phyloP scores from a whole-genome alignment of 92 coral and sea anemone species.

The Galaxea fascicularis region DNA sequence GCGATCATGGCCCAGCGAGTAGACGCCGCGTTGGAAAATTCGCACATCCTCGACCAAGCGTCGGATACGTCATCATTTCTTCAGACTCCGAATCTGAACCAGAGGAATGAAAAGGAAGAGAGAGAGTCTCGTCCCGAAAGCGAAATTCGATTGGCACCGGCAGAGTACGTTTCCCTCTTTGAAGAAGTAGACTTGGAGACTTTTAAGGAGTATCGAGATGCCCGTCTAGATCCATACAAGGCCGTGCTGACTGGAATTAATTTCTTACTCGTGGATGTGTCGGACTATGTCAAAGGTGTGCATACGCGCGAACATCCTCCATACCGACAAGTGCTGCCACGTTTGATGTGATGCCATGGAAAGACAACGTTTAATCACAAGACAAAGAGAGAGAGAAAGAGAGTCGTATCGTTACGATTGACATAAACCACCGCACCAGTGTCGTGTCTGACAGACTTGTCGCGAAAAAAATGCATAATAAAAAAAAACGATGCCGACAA shows the following conservation, averaged over 20 bases:
- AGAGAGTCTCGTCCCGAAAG: too few species aligned
- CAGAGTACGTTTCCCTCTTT: constrained; percentile 15
- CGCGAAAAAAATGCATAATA: too few species aligned
- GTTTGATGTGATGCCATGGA: not conserved
- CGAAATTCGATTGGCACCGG: too few species aligned
- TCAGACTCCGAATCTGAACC: constrained; percentile 6
- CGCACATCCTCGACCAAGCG: constrained; percentile 17
- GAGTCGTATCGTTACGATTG: too few species aligned
- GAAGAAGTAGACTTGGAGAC: not conserved
- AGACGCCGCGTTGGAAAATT: constrained; percentile 6
- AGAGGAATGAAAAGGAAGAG: not conserved
- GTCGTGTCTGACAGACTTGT: too few species aligned
- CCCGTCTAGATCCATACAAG: not conserved
- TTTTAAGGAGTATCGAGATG: not conserved
- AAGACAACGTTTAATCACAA: too few species aligned
- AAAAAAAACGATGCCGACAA: too few species aligned
- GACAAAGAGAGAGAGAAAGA: too few species aligned
- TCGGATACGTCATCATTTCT: not conserved
- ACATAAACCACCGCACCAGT: too few species aligned
- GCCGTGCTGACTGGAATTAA: constrained; percentile 5
- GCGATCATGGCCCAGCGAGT: not conserved
- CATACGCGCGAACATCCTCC: not conserved
- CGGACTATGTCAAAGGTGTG: not conserved
- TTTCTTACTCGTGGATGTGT: not conserved
- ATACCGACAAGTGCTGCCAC: not conserved